Conservation (phyloP, 92 coral and sea anemone genomes). For the Diadumene lineata region DNA sequence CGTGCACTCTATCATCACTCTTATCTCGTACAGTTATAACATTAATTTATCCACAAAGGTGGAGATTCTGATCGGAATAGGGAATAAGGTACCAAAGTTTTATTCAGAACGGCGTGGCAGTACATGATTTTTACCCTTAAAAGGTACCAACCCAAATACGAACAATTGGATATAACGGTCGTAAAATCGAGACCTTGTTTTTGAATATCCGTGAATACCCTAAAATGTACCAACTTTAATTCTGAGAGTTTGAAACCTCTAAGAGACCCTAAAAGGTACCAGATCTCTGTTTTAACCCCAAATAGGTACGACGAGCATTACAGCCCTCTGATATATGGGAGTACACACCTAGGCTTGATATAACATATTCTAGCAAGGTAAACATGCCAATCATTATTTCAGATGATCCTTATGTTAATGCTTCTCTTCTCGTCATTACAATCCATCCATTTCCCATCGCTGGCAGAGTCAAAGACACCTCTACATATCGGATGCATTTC, state of each 20-base stretch:
- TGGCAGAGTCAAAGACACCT: conserved; percentile 22
- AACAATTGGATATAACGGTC: too few relatives aligned
- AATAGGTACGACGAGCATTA: neutral
- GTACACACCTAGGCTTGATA: neutral
- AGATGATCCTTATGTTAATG: neutral
- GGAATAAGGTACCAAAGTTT: too few relatives aligned
- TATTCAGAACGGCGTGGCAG: too few relatives aligned
- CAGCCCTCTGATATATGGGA: neutral
- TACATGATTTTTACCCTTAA: too few relatives aligned
- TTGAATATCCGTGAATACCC: neutral
- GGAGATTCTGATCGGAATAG: too few relatives aligned
- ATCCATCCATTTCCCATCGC: neutral
- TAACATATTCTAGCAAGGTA: too few relatives aligned
- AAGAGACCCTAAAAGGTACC: neutral
- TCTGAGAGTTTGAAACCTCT: neutral
- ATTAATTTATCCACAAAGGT: too few relatives aligned
- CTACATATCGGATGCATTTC: conserved; percentile 74
- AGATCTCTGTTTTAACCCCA: neutral
- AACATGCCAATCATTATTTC: too few relatives aligned
- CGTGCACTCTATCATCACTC: too few relatives aligned
- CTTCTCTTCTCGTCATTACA: neutral
- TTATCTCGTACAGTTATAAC: too few relatives aligned
- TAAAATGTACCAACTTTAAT: too few relatives aligned
- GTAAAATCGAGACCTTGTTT: neutral
- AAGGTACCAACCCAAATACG: too few relatives aligned